A percentile compares a stretch with the other conserved stretches of the same genome.
Conservation (phyloP, 37 sponge, comb jelly and placozoan genomes). For the Spongilla lacustris region DNA sequence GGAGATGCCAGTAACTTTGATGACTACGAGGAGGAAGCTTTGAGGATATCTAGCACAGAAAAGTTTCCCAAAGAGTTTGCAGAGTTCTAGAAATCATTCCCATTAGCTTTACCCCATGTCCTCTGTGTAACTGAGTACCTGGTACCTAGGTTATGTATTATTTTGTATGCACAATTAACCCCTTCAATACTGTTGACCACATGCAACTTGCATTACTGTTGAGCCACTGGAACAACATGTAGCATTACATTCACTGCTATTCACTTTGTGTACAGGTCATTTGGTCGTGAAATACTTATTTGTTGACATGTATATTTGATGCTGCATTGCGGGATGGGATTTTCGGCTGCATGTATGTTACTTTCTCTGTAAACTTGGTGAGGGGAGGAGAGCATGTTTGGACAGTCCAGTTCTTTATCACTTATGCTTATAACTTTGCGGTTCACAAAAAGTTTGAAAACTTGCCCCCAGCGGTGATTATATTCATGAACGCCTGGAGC, state of each 20-base stretch:
- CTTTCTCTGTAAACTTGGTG: no score
- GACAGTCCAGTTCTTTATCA: no score
- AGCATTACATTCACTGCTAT: not conserved
- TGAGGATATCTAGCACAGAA: conserved; percentile 84
- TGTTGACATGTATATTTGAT: no score
- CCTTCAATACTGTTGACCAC: not conserved
- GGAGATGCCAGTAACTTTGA: conserved; percentile 99
- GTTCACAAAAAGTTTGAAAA: no score
- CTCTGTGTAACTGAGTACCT: not conserved
- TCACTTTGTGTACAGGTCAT: not conserved
- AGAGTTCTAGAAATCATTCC: conserved; percentile 76
- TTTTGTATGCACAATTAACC: not conserved
- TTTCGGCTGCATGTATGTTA: no score
- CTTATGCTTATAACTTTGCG: no score
- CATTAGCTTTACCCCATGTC: not conserved
- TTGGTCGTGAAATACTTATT: not conserved
- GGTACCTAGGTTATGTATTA: not conserved
- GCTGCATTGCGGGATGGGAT: no score
- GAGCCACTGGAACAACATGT: not conserved
- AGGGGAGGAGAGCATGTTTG: no score
- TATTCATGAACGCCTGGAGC: no score
- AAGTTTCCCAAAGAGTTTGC: conserved; percentile 95
- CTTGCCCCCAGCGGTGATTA: no score
- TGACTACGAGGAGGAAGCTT: conserved; percentile 95
- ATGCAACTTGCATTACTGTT: not conserved